phyloP scores from a whole-genome alignment of 2,888 invertebrate genomes.

The Asteroscopus sphinx region DNA sequence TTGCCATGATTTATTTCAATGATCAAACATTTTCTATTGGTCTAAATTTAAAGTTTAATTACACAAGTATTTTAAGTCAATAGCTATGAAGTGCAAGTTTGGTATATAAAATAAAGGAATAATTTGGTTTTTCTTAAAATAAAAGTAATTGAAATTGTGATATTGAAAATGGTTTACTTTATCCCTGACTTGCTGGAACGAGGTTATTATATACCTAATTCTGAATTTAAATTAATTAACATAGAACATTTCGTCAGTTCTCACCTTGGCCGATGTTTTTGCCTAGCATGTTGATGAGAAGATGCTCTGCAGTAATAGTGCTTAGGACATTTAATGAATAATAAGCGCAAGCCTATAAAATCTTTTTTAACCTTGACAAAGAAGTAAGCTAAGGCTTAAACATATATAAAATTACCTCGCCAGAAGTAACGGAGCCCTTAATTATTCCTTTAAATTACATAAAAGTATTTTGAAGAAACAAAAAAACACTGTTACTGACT shows the following conservation, averaged over 20 bases:
- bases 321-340: constrained; percentile 34
- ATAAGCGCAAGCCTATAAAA: constrained; percentile 18
- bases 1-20: constrained; percentile 22
- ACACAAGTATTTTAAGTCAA: constrained; percentile 57
- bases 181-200: constrained; percentile 9
- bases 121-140: background rate
- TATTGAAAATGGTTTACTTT: constrained; percentile 5
- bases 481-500: constrained; percentile 31
- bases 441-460: constrained; percentile 54
- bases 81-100: constrained; percentile 68
- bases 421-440: background rate
- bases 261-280: constrained; percentile 25
- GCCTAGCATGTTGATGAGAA: constrained; percentile 38
- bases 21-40: constrained; percentile 25
- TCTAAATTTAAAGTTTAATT: constrained; percentile 28
- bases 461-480: constrained; percentile 36
- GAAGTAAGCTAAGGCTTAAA: too few species aligned
- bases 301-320: constrained; percentile 17
- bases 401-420: constrained; percentile 19
- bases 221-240: constrained; percentile 15
- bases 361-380: constrained; percentile 25
- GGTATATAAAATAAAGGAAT: constrained; percentile 51
- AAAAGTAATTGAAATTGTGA: background rate
- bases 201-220: constrained; percentile 29
- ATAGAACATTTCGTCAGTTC: constrained; percentile 16